A percentile compares a stretch with the other conserved stretches of the same genome.
phyloP scores from a whole-genome alignment of 2,888 invertebrate genomes.

The Apodemia duryi region DNA sequence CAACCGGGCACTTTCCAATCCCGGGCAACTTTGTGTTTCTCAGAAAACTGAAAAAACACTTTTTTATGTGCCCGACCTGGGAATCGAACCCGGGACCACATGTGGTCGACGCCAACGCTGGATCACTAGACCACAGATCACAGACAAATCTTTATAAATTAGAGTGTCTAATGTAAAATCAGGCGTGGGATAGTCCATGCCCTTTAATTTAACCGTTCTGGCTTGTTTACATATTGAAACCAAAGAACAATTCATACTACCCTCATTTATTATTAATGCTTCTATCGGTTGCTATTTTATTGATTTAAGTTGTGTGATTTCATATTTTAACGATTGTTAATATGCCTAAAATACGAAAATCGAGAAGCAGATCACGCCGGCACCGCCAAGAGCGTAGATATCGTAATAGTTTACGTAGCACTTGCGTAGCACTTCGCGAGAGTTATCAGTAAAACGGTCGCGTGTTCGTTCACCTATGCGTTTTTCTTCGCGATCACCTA shows the following conservation, averaged over 20 bases:
- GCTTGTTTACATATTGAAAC: not conserved
- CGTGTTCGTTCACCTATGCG: no score
- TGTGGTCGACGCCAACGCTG: no score
- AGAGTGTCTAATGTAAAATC: constrained; percentile 2
- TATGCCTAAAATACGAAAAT: not conserved
- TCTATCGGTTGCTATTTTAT: not conserved
- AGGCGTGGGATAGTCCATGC: not conserved
- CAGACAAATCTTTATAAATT: not conserved
- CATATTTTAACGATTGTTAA: not conserved
- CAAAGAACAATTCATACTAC: not conserved
- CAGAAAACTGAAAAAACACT: no score
- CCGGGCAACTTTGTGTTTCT: no score
- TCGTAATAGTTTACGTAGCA: not conserved
- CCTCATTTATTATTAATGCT: not conserved
- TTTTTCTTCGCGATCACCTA: no score
- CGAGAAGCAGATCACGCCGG: constrained; percentile 1
- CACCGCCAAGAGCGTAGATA: not conserved
- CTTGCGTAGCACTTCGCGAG: not conserved
- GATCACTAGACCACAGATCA: no score
- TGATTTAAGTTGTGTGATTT: not conserved
- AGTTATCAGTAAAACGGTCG: no score
- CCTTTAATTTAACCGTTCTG: not conserved
- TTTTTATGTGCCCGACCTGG: no score
- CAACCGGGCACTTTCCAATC: no score
- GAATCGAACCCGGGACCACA: no score